These are phyloP conservation scores for Planiliza haematocheilus DNA, from an alignment of 2,113 vertebrate species.

Conservation along the genomic window DNA sequence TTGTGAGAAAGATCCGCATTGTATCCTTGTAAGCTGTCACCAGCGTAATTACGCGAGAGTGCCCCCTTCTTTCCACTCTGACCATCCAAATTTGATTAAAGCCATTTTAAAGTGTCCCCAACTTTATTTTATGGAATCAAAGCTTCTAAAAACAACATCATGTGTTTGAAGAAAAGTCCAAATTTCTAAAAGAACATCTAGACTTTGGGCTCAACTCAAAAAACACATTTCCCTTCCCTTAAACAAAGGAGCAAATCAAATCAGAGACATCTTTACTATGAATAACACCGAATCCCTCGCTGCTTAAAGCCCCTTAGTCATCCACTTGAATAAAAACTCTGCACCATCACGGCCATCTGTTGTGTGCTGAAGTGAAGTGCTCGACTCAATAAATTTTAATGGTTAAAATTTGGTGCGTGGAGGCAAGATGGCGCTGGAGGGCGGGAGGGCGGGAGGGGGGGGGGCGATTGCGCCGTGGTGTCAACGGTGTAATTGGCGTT, in stretches of 20 bases:
- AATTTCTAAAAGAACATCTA: no score
- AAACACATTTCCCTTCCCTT: no score
- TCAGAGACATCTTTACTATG: neutral
- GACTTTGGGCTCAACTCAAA: no score
- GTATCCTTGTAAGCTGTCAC: conserved; percentile 80
- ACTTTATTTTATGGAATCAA: no score
- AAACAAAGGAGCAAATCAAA: neutral
- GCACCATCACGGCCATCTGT: conserved; percentile 58
- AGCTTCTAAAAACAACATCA: no score
- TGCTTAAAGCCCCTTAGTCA: neutral
- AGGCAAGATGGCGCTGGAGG: conserved; percentile 40
- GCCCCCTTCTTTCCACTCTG: no score
- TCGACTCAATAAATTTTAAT: conserved; percentile 70
- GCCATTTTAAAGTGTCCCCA: no score
- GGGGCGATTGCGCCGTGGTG: conserved; percentile 75
- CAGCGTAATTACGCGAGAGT: conserved; percentile 53
- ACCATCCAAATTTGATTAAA: no score
- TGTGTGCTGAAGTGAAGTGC: conserved; percentile 23
- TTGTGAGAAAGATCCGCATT: conserved; percentile 85
- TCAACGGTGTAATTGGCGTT: conserved; percentile 83
- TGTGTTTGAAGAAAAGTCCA: no score
- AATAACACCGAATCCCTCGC: neutral
- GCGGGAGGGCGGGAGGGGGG: no score
- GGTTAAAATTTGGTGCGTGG: conserved; percentile 67
- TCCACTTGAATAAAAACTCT: conserved; percentile 9